Base-by-base conservation (phyloP, 2,797 vertebrate species). In the Steatocranus sp. region DNA sequence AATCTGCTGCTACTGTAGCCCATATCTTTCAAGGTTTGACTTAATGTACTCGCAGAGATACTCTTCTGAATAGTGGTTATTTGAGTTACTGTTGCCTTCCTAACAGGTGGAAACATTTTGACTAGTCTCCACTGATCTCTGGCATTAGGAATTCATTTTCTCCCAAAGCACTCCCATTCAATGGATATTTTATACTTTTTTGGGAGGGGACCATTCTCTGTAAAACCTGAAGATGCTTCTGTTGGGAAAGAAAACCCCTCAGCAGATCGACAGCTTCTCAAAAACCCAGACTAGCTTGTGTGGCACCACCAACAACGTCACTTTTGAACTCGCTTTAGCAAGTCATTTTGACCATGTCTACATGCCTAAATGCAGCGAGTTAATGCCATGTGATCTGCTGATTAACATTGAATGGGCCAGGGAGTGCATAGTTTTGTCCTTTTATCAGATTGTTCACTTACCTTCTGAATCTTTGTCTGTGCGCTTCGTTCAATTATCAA, bases 11-110 rank as follows among this genome's bases (percentile, higher is more conserved):
- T 43, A 23, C 36, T 43, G 36, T 43, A 68, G 63, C 2, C 38
- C 63, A 2, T 43, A 2, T 17, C 20, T 25, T 68, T 43, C 36
- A 25, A 68, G 36, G 12, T 68, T 25, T 41, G 12, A 17, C 36
- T 5, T 41, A 23, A 23, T 41, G 8, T 41, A 23, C 20, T 12
- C 2, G 3, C 20, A 41, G 12, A 68, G 61, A 25, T 68, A 6
- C 20, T 66, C 61, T 25, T 68, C 61, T 68, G 3, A 15, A 23
- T 66, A 66, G 36, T 15, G 20, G 8, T 41, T 41, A 1, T 66
- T 66, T 66, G 36, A 66, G 12, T 66, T 66, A 10, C 36, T 41
- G 61, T 23, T 66, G 36, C 61, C 61, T 66, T 66, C 61, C n/a
- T 66, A 66, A 23, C 61, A 66, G 61, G n/a, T 23, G 11, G 10